phyloP scores from a whole-genome alignment of 2,888 invertebrate species.

The Rhodophaea formosa region DNA sequence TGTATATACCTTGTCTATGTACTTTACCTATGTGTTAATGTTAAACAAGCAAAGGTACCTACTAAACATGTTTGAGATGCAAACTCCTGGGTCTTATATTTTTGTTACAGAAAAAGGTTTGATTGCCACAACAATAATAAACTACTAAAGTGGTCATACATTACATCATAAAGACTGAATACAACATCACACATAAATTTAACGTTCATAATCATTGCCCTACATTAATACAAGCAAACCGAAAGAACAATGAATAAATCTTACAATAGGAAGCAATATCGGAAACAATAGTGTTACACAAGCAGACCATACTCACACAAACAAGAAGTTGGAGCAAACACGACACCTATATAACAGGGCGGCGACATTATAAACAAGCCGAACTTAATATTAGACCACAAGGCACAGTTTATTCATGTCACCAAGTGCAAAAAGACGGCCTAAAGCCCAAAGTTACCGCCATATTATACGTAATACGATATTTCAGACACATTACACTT shows the following conservation, averaged over 20 bases:
- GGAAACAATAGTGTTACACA: background rate
- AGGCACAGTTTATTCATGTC: conserved; percentile 65
- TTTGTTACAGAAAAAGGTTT: too few species aligned
- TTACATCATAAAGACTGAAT: background rate
- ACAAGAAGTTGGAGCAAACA: conserved; percentile 41
- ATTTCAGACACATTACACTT: conserved; percentile 67
- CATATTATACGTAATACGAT: conserved; percentile 64
- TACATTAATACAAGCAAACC: background rate
- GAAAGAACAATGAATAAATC: conserved; percentile 6
- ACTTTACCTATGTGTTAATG: too few species aligned
- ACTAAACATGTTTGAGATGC: too few species aligned
- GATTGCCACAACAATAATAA: too few species aligned
- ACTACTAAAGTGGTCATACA: background rate
- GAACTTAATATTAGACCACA: conserved; percentile 69
- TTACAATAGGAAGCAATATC: conserved; percentile 26
- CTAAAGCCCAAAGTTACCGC: conserved; percentile 62
- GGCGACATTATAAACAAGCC: conserved; percentile 37
- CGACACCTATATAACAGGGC: conserved; percentile 35
- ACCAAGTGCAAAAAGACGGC: conserved; percentile 70
- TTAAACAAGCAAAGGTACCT: too few species aligned
- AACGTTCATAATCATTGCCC: background rate
- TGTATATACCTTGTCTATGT: too few species aligned
- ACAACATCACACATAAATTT: background rate
- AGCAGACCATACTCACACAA: conserved; percentile 30
- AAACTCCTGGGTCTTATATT: too few species aligned